A percentile compares a stretch with the other conserved stretches of the same genome.
Evolutionary conservation across 1,140 invertebrate genomes (phyloP).

Genomic region (Drosophila biarmipes): DNA sequence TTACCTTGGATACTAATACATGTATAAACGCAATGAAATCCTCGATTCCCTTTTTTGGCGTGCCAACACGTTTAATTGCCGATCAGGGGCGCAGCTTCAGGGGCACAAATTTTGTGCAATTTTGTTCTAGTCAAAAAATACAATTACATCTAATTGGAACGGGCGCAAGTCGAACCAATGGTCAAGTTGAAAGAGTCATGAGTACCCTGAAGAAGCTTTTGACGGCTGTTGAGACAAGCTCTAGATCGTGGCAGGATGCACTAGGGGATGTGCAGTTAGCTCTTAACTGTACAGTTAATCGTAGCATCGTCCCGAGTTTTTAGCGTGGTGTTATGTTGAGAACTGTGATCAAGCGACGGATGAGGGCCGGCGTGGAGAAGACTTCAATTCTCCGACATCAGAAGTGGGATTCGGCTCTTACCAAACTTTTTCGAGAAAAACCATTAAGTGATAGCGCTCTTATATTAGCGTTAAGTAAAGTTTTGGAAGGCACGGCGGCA

Average conservation of each 20-base stretch:
- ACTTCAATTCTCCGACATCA: conserved; percentile 1
- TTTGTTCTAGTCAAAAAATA: conserved; percentile 18
- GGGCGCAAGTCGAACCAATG: conserved; percentile 1
- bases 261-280: conserved; percentile 1
- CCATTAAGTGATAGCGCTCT: too few relatives aligned
- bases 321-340: too few relatives aligned
- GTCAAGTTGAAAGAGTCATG: conserved; percentile 4
- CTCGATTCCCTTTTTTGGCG: background rate
- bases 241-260: too few relatives aligned
- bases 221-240: background rate
- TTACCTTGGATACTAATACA: too few relatives aligned
- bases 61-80: background rate
- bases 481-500: too few relatives aligned
- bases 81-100: background rate
- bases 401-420: conserved; percentile 4
- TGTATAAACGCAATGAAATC: background rate
- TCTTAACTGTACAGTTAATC: background rate
- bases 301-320: background rate
- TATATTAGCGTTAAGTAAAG: too few relatives aligned
- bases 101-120: conserved; percentile 9
- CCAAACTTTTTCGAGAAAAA: background rate
- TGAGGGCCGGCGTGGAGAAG: background rate
- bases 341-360: background rate
- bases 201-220: background rate
- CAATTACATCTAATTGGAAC: conserved; percentile 14